These are phyloP conservation scores for Takifugu rubripes DNA, from an alignment of 2,797 vertebrate species.

Conservation along the genomic window DNA sequence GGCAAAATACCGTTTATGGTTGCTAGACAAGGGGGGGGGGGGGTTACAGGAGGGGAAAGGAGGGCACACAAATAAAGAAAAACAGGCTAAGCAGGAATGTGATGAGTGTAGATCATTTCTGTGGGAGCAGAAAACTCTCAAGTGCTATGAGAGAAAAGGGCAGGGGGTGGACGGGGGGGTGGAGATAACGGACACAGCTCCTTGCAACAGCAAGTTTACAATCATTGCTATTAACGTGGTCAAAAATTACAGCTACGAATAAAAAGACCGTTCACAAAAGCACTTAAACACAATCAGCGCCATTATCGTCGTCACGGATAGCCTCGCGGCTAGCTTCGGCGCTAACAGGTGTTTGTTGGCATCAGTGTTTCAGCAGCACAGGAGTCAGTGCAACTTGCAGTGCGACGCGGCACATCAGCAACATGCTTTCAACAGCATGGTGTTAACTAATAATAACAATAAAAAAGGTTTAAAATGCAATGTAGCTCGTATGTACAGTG, in stretches of 20 bases:
- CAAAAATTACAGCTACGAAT: slow-evolving; percentile 33
- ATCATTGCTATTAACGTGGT: slow-evolving; percentile 39
- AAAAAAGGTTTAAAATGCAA: slow-evolving; percentile 46
- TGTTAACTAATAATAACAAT: slow-evolving; percentile 20
- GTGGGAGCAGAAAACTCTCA: slow-evolving; percentile 64
- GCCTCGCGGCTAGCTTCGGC: slow-evolving; percentile 24
- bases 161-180: background rate
- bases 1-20: slow-evolving; percentile 51
- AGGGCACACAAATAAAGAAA: slow-evolving; percentile 54
- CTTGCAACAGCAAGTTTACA: slow-evolving; percentile 40
- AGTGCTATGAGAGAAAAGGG: slow-evolving; percentile 58
- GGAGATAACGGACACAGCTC: slow-evolving; percentile 31
- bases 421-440: slow-evolving; percentile 69
- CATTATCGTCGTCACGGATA: slow-evolving; percentile 17
- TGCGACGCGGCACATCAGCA: slow-evolving; percentile 58
- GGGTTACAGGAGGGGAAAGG: slow-evolving; percentile 44
- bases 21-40: slow-evolving; percentile 42
- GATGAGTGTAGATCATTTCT: slow-evolving; percentile 62
- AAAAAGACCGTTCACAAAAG: slow-evolving; percentile 29
- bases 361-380: slow-evolving; percentile 56
- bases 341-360: slow-evolving; percentile 34
- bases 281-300: slow-evolving; percentile 45
- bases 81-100: slow-evolving; percentile 55
- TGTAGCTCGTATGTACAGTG: slow-evolving; percentile 56
- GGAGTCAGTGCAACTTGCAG: slow-evolving; percentile 62